Base-by-base conservation (phyloP, 2,888 invertebrate genomes). In the Amiota communis region DNA sequence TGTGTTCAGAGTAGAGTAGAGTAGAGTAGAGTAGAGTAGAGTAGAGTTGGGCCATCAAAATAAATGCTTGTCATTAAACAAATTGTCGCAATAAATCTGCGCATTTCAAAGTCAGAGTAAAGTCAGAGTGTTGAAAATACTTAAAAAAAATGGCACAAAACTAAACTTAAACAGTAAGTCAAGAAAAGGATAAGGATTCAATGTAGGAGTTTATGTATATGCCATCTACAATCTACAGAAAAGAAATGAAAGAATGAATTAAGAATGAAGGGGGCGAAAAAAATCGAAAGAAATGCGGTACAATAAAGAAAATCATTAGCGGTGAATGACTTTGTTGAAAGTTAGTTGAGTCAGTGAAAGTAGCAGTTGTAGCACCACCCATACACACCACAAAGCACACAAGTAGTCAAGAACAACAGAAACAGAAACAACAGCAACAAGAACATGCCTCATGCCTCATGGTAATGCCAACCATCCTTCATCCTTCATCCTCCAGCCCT, bases 81-180 rank as follows among this genome's bases (percentile, higher is more conserved):
- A 85, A 85, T 86, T 85, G 85, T 85, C 83, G 84, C 85, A 80
- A 85, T 86, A 85, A 85, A 86, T 85, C 86, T 84, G 82, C 80
- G 80, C 78, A 81, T 84, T 83, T 85, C 80, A 81, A 84, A 84
- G 81, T 84, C 81, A 81, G 57, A 80, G 76, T 72, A 80, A 82
- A 84, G 85, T 80, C 78, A 80, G 77, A 77, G 76, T 76, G 78
- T 76, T 51, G 72, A 72, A 76, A 70, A 75, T 46, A 70, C 71
- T 70, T 59, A 69, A 74, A 72, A 75, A 75, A 71, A 65, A 67
- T 23, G 3, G 23, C 53, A 48, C 51, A 65, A 70, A 53, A 70
- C 46, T 49, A 68, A 57, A 69, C 13, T 36, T 6, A 36, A 36
- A 36, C 36, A 36, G 2, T 6, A 6, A 36, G 36, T 36, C 36